Conservation (phyloP, 2,888 invertebrate genomes). For the Sabatieria punctata region DNA sequence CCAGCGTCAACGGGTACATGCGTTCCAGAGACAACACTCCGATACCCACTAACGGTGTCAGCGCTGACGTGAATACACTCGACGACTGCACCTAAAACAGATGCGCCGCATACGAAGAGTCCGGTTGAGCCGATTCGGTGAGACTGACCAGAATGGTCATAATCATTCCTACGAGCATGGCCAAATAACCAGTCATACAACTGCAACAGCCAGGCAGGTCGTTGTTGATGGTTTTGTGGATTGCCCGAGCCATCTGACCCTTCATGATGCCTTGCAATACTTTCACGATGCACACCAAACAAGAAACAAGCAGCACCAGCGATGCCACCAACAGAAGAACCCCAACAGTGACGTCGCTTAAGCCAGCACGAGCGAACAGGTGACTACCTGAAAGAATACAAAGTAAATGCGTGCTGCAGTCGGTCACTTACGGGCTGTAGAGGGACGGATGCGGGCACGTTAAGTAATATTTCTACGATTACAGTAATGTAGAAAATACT, state of each 20-base stretch:
- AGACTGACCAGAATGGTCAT: constrained; percentile 43
- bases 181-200: constrained; percentile 39
- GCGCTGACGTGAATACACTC: constrained; percentile 43
- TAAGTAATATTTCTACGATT: too few species aligned
- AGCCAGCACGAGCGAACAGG: constrained; percentile 22
- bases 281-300: constrained; percentile 41
- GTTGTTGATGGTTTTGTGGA: constrained; percentile 35
- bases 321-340: constrained; percentile 36
- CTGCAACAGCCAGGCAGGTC: constrained; percentile 33
- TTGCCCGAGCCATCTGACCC: constrained; percentile 36
- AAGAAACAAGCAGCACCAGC: constrained; percentile 35
- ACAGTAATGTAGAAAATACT: too few species aligned
- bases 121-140: too few species aligned
- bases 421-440: background rate
- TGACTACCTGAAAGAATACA: constrained; percentile 13
- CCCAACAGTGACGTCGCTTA: constrained; percentile 36
- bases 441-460: too few species aligned
- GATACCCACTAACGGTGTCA: constrained; percentile 43
- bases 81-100: constrained; percentile 38
- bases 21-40: constrained; percentile 36
- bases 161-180: constrained; percentile 39
- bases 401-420: too few species aligned
- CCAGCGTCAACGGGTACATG: constrained; percentile 42
- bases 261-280: constrained; percentile 38
- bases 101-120: too few species aligned